Percentiles rank a stretch among this genome's conserved stretches.
phyloP scores from a whole-genome alignment of 2,797 vertebrate species.

The Neosilurus hyrtlii region DNA sequence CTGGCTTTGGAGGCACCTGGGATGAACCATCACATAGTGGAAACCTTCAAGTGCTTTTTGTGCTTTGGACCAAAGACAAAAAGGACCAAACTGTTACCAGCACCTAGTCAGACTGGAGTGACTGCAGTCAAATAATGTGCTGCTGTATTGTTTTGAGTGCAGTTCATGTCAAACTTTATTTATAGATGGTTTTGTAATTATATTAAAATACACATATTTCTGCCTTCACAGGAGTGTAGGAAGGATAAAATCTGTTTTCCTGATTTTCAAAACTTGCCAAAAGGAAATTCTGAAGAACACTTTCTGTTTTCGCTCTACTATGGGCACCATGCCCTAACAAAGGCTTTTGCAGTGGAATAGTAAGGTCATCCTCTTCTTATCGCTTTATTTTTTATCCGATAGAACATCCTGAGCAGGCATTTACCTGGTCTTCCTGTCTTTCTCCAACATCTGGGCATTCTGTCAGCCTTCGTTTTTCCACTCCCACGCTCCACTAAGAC shows the following conservation, averaged over 20 bases:
- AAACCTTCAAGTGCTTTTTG: too few relatives aligned
- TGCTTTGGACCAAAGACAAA: too few relatives aligned
- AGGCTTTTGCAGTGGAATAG: constrained; percentile 22
- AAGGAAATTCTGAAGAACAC: background rate
- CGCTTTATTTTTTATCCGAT: constrained; percentile 64
- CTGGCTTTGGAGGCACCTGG: too few relatives aligned
- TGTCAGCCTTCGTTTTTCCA: background rate
- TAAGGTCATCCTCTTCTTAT: constrained; percentile 53
- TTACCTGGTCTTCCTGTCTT: constrained; percentile 60
- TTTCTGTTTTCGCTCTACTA: constrained; percentile 8
- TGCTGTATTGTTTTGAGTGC: too few relatives aligned
- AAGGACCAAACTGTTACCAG: too few relatives aligned
- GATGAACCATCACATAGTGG: too few relatives aligned
- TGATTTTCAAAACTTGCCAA: background rate
- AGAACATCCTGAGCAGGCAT: constrained; percentile 70
- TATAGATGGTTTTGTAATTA: too few relatives aligned
- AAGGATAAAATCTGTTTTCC: background rate
- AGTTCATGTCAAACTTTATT: too few relatives aligned
- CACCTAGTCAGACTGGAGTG: too few relatives aligned
- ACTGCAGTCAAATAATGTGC: too few relatives aligned
- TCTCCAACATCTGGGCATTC: background rate
- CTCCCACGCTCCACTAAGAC: background rate
- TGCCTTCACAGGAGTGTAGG: too few relatives aligned
- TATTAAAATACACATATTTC: background rate
- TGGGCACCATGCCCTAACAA: background rate